phyloP scores from a whole-genome alignment of 2,888 invertebrate species.

The Sialis lutaria region DNA sequence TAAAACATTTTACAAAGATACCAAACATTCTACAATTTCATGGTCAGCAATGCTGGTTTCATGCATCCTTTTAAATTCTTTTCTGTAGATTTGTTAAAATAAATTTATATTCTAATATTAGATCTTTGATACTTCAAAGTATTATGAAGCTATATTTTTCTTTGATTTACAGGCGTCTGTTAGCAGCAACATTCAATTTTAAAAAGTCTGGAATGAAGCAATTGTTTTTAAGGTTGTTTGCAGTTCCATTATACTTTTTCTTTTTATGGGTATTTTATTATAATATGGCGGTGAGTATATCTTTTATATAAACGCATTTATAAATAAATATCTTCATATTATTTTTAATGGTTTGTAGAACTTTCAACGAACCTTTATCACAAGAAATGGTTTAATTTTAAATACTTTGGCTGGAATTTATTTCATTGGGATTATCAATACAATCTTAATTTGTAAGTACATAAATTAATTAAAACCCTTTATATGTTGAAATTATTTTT shows the following conservation, averaged over 20 bases:
- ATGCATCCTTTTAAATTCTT: no score
- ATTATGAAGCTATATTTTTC: neutral
- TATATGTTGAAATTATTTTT: neutral
- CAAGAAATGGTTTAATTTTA: conserved; percentile 51
- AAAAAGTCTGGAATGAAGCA: conserved; percentile 59
- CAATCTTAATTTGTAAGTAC: conserved; percentile 49
- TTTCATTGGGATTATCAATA: conserved; percentile 49
- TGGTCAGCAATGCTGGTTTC: no score
- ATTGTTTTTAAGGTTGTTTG: conserved; percentile 53
- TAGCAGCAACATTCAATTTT: conserved; percentile 63
- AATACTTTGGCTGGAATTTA: conserved; percentile 49
- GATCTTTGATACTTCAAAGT: no score
- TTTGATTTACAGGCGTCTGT: conserved; percentile 42
- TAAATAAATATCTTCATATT: neutral
- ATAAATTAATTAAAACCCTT: neutral
- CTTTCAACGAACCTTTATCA: conserved; percentile 50
- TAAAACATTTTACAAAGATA: no score
- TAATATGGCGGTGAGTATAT: conserved; percentile 33
- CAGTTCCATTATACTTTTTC: conserved; percentile 59
- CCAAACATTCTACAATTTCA: no score
- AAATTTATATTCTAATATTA: no score
- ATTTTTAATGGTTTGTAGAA: conserved; percentile 23
- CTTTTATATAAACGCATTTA: neutral
- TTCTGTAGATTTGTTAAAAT: no score
- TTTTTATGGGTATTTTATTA: conserved; percentile 65